Percentiles rank a stretch among this genome's conserved stretches.
These are phyloP conservation scores for Pachyuromys duprasi DNA, from an alignment of 2,797 vertebrate genomes.

Conservation along the genomic window DNA sequence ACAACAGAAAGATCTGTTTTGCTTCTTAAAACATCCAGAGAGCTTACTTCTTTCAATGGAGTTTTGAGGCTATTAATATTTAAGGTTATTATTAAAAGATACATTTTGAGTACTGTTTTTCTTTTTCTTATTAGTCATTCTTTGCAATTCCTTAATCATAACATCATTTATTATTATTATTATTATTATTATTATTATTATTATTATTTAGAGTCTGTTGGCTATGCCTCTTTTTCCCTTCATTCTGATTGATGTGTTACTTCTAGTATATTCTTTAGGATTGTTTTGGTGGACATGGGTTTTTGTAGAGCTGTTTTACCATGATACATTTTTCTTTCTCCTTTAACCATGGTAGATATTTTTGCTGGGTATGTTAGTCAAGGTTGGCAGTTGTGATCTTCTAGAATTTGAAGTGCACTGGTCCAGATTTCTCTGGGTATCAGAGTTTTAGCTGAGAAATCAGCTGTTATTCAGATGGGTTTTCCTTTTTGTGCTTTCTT, in stretches of 20 bases:
- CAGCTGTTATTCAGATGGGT: not conserved
- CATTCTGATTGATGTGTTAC: not conserved
- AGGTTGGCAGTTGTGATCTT: not conserved
- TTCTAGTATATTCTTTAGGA: not conserved
- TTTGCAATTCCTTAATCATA: not conserved
- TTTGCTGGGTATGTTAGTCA: not conserved
- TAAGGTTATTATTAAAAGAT: not conserved
- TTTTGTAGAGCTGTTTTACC: not conserved
- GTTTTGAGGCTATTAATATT: not conserved
- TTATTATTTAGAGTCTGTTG: not conserved
- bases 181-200: not conserved
- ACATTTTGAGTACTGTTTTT: not conserved
- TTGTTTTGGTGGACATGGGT: not conserved
- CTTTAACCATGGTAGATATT: not conserved
- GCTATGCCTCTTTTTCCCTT: not conserved
- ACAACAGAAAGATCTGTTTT: not conserved
- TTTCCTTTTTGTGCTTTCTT: not conserved
- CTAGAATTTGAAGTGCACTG: no score
- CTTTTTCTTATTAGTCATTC: not conserved
- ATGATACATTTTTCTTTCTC: not conserved
- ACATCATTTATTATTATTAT: not conserved
- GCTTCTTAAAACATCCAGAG: not conserved
- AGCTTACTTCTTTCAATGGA: not conserved
- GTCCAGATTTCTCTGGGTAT: not conserved
- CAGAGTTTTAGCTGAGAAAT: not conserved